Evolutionary conservation across 2,113 vertebrate species (phyloP).

Genomic region (Carlito syrichta): DNA sequence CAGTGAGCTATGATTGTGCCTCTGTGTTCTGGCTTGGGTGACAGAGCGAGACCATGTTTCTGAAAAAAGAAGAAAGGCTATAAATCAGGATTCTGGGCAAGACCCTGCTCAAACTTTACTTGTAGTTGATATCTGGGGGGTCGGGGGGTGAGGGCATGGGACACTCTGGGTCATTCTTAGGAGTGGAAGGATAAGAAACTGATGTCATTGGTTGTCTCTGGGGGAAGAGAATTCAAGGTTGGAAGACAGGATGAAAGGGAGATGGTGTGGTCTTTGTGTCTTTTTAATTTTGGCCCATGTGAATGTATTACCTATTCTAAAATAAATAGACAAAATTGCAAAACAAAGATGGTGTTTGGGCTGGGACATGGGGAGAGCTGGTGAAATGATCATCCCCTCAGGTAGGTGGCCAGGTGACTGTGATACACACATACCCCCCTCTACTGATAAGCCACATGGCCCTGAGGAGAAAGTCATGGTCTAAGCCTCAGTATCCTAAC

Average conservation of each 20-base stretch:
- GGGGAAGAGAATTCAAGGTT: background rate
- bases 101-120: background rate
- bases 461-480: too few species aligned
- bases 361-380: background rate
- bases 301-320: background rate
- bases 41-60: too few species aligned
- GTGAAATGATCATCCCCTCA: background rate
- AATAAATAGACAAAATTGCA: background rate
- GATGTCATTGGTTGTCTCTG: background rate
- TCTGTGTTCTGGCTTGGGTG: too few species aligned
- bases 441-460: background rate
- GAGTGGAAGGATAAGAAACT: background rate
- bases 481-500: too few species aligned
- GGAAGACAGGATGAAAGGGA: background rate
- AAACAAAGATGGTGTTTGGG: background rate
- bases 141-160: background rate
- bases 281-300: background rate
- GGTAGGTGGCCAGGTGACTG: background rate
- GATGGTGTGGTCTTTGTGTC: background rate
- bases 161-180: background rate
- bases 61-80: background rate
- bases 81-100: background rate
- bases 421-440: background rate
- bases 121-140: background rate
- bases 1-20: too few species aligned